These are phyloP conservation scores for Corythornis madagascariensis DNA, from an alignment of 2,113 vertebrate genomes.

Conservation along the genomic window DNA sequence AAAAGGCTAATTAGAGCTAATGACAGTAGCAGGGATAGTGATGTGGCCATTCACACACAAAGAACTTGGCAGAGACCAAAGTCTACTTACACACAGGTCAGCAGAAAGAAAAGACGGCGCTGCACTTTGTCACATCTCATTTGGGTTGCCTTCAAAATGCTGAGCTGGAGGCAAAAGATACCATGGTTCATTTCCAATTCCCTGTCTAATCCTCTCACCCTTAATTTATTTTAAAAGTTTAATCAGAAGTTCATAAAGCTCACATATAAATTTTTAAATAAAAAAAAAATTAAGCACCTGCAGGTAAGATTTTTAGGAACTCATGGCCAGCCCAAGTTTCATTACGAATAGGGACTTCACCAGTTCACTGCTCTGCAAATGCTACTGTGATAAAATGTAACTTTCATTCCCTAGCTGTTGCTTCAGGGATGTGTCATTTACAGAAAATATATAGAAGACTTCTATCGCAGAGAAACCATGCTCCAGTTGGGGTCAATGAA, in stretches of 20 bases:
- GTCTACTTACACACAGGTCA: neutral
- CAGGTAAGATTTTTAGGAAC: slow-evolving; percentile 54
- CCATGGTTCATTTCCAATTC: slow-evolving; percentile 56
- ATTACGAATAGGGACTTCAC: slow-evolving; percentile 6
- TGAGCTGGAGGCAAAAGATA: slow-evolving; percentile 67
- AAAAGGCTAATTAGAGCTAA: slow-evolving; percentile 27
- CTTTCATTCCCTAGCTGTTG: slow-evolving; percentile 34
- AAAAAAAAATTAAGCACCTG: slow-evolving; percentile 45
- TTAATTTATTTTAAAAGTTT: slow-evolving; percentile 71
- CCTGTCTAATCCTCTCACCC: slow-evolving; percentile 41
- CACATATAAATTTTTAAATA: slow-evolving; percentile 58
- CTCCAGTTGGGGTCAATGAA: neutral
- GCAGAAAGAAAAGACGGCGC: neutral
- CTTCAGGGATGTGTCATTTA: slow-evolving; percentile 62
- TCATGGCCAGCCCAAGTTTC: neutral
- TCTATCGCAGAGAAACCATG: slow-evolving; percentile 9
- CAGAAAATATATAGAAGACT: slow-evolving; percentile 51
- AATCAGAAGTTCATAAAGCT: slow-evolving; percentile 64
- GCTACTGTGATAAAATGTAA: slow-evolving; percentile 43
- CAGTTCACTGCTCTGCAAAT: slow-evolving; percentile 30
- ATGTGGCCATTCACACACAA: slow-evolving; percentile 13
- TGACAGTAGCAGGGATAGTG: neutral
- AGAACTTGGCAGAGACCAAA: slow-evolving; percentile 43
- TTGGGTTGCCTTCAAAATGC: slow-evolving; percentile 58
- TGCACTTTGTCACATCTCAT: slow-evolving; percentile 66